Evolutionary conservation across 2,888 invertebrate genomes (phyloP).

Genomic region (Malthinus seriepunctatus): DNA sequence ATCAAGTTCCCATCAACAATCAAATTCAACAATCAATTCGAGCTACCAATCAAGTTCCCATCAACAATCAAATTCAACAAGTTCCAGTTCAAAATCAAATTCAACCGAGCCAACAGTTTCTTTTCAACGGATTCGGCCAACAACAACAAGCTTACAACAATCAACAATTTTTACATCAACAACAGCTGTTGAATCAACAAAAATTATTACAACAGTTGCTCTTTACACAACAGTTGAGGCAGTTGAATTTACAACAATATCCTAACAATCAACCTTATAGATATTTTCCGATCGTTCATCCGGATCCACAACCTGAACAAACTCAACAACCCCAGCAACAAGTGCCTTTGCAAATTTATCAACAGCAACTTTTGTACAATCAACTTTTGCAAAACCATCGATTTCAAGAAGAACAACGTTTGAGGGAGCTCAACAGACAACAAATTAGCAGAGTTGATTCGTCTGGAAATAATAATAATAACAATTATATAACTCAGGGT

Average conservation of each 20-base stretch:
- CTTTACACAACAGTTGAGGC: neutral
- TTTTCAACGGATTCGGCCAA: constrained; percentile 17
- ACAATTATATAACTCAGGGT: constrained; percentile 12
- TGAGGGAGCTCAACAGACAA: constrained; percentile 41
- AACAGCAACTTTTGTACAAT: constrained; percentile 39
- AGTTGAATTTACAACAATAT: constrained; percentile 13
- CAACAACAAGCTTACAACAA: constrained; percentile 36
- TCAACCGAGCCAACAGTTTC: neutral
- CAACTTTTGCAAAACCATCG: constrained; percentile 40
- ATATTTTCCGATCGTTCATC: neutral
- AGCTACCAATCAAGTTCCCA: constrained; percentile 7
- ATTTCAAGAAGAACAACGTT: constrained; percentile 41
- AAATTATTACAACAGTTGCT: constrained; percentile 25
- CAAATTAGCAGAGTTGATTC: constrained; percentile 47
- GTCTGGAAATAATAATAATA: constrained; percentile 24
- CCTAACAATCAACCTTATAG: constrained; percentile 19
- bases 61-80: constrained; percentile 1
- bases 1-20: constrained; percentile 7
- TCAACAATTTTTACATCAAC: constrained; percentile 36
- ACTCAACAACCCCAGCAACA: constrained; percentile 38
- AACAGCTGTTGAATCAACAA: constrained; percentile 37
- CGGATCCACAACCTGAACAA: constrained; percentile 26
- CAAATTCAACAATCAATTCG: neutral
- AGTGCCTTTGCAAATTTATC: constrained; percentile 13
- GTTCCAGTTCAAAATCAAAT: constrained; percentile 2